These are phyloP conservation scores for Torymus texanus DNA, from an alignment of 2,888 invertebrate genomes.

Conservation along the genomic window DNA sequence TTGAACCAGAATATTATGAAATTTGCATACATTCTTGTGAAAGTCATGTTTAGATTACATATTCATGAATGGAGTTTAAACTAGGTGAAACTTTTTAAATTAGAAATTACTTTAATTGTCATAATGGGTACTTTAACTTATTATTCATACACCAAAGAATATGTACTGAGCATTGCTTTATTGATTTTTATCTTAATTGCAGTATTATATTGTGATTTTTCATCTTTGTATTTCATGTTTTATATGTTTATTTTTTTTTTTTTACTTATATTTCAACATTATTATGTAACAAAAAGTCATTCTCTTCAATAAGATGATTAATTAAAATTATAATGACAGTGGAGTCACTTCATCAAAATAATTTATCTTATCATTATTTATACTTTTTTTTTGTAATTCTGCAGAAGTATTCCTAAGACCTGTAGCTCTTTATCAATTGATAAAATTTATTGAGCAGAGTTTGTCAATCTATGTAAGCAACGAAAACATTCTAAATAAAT, in stretches of 20 bases:
- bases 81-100: background rate
- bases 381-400: conserved; percentile 1
- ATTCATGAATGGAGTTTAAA: conserved; percentile 9
- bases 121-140: background rate
- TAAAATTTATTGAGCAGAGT: conserved; percentile 1
- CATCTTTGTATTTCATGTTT: background rate
- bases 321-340: conserved; percentile 1
- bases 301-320: conserved; percentile 25
- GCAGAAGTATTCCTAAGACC: conserved; percentile 8
- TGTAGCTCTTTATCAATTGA: conserved; percentile 19
- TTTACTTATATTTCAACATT: conserved; percentile 11
- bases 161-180: conserved; percentile 35
- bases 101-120: conserved; percentile 9
- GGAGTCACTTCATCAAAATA: conserved; percentile 10
- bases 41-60: conserved; percentile 25
- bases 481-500: background rate
- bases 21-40: background rate
- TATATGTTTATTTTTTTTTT: conserved; percentile 5
- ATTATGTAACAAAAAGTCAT: conserved; percentile 2
- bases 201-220: conserved; percentile 18
- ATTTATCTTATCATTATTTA: conserved; percentile 35
- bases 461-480: background rate
- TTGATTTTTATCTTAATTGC: background rate
- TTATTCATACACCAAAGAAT: background rate
- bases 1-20: background rate